A percentile compares a stretch with the other conserved stretches of the same genome.
Evolutionary conservation across 2,888 invertebrate genomes (phyloP).

Genomic region (Taphrorychus bicolor): DNA sequence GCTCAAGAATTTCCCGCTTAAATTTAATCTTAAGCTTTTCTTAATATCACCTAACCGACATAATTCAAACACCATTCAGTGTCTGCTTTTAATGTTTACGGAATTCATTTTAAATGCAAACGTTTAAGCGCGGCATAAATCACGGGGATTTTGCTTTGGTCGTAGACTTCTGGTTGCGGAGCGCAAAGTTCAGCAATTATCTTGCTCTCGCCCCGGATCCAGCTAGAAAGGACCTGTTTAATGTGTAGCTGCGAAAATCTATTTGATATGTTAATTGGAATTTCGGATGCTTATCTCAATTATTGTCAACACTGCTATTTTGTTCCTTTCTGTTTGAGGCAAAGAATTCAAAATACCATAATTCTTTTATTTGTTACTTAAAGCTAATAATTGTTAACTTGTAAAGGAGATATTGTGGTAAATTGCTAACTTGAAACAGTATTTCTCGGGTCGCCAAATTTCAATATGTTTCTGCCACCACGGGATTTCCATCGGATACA

Average conservation of each 20-base stretch:
- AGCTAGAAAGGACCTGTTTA: slow-evolving; percentile 11
- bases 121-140: slow-evolving; percentile 35
- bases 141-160: slow-evolving; percentile 33
- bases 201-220: slow-evolving; percentile 19
- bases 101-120: slow-evolving; percentile 38
- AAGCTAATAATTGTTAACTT: no score
- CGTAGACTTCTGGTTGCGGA: slow-evolving; percentile 19
- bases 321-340: not conserved
- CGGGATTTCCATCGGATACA: not conserved
- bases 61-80: slow-evolving; percentile 41
- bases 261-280: slow-evolving; percentile 21
- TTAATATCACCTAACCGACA: slow-evolving; percentile 39
- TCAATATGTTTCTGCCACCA: not conserved
- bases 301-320: slow-evolving; percentile 7
- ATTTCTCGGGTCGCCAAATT: no score
- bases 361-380: no score
- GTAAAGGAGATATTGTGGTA: no score
- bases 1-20: slow-evolving; percentile 28
- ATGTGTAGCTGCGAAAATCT: slow-evolving; percentile 11
- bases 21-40: slow-evolving; percentile 32
- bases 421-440: no score
- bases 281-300: not conserved
- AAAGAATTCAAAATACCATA: no score
- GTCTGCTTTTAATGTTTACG: slow-evolving; percentile 38
- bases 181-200: slow-evolving; percentile 33